A percentile compares a stretch with the other conserved stretches of the same genome.
phyloP scores from a whole-genome alignment of 2,797 vertebrate species.

The Gallirallus australis region DNA sequence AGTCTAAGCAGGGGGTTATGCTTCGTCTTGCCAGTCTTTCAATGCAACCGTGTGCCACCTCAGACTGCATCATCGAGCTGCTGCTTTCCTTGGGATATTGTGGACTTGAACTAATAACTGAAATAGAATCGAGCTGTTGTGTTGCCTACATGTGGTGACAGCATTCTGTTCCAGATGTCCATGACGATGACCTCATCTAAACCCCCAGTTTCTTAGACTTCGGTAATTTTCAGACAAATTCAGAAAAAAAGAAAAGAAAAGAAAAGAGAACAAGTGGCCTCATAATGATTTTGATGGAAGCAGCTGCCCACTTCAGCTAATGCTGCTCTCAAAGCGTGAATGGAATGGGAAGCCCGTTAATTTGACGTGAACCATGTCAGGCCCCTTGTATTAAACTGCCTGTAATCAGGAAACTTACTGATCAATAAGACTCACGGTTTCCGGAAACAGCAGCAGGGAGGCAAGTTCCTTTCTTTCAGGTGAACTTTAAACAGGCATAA shows the following conservation, averaged over 20 bases:
- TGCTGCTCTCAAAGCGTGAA: background rate
- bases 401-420: background rate
- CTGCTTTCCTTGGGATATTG: background rate
- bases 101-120: background rate
- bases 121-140: constrained; percentile 19
- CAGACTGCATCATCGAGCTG: background rate
- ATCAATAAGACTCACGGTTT: background rate
- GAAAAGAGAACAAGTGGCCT: background rate
- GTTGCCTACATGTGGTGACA: background rate
- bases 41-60: background rate
- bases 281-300: constrained; percentile 43
- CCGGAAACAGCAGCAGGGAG: constrained; percentile 3
- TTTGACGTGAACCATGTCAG: constrained; percentile 20
- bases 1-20: background rate
- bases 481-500: background rate
- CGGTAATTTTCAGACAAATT: constrained; percentile 18
- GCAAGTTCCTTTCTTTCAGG: background rate
- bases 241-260: no score
- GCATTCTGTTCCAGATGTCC: constrained; percentile 43
- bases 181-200: background rate
- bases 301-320: constrained; percentile 62
- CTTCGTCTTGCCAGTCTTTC: background rate
- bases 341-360: constrained; percentile 32
- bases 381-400: background rate
- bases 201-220: background rate